Evolutionary conservation across 2,888 invertebrate species (phyloP).

Genomic region (Acronicta leporina): DNA sequence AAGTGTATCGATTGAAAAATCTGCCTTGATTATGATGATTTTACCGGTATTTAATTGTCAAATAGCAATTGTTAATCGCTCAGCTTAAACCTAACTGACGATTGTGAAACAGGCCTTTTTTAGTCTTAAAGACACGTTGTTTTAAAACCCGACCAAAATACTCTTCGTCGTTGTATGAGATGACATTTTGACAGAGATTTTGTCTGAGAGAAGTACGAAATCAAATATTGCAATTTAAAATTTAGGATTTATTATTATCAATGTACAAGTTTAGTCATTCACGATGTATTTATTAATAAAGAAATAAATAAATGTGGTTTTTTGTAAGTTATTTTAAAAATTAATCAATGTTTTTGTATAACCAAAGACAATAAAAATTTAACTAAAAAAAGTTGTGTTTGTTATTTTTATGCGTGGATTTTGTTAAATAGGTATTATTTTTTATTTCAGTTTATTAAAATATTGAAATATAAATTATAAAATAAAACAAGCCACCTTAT

Average conservation of each 20-base stretch:
- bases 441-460: conserved; percentile 9
- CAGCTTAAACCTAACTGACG: not conserved
- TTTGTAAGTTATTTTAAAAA: conserved; percentile 89
- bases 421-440: conserved; percentile 12
- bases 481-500: not conserved
- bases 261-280: conserved; percentile 86
- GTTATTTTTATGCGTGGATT: conserved; percentile 59
- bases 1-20: not conserved
- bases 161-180: conserved; percentile 34
- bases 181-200: conserved; percentile 28
- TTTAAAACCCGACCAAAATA: conserved; percentile 57
- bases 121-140: conserved; percentile 44
- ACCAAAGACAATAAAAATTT: conserved; percentile 90
- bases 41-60: not conserved
- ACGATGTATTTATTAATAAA: conserved; percentile 79
- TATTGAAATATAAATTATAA: conserved; percentile 6
- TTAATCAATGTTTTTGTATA: conserved; percentile 89
- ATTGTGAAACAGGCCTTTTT: conserved; percentile 5
- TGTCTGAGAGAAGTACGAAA: conserved; percentile 44
- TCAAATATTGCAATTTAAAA: conserved; percentile 56
- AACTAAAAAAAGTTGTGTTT: conserved; percentile 77
- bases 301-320: conserved; percentile 82
- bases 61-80: not conserved
- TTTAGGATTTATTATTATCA: conserved; percentile 76
- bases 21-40: not conserved